phyloP scores from a whole-genome alignment of 1,140 invertebrate genomes.

The Dinothrombium tinctorium region DNA sequence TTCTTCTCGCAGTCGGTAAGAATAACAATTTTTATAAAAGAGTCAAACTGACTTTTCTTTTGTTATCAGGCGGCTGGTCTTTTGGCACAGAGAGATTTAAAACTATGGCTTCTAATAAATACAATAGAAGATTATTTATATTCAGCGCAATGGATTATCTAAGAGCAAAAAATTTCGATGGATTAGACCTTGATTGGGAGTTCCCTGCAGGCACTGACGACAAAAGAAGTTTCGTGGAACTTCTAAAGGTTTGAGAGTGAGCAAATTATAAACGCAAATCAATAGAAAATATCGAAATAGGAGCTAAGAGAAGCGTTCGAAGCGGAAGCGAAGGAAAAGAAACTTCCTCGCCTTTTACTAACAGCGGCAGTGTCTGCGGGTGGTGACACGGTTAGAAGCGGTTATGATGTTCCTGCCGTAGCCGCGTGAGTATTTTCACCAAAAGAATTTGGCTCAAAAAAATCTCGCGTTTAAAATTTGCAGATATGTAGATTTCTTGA shows the following conservation, averaged over 20 bases:
- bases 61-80: slow-evolving; percentile 4
- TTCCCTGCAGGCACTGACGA: slow-evolving; percentile 80
- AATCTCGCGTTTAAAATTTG: slow-evolving; percentile 9
- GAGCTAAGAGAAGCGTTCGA: slow-evolving; percentile 78
- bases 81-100: slow-evolving; percentile 6
- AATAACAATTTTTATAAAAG: slow-evolving; percentile 9
- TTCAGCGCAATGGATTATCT: slow-evolving; percentile 77
- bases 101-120: slow-evolving; percentile 60
- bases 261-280: neutral
- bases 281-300: slow-evolving; percentile 13
- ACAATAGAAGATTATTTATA: slow-evolving; percentile 72
- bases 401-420: slow-evolving; percentile 5
- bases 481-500: slow-evolving; percentile 79
- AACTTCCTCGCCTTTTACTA: slow-evolving; percentile 55
- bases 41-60: neutral
- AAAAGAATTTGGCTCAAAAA: neutral
- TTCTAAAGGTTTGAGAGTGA: slow-evolving; percentile 44
- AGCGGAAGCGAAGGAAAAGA: slow-evolving; percentile 63
- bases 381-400: slow-evolving; percentile 61
- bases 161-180: slow-evolving; percentile 45
- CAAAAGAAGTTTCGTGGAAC: slow-evolving; percentile 70
- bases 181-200: slow-evolving; percentile 49
- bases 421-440: slow-evolving; percentile 1
- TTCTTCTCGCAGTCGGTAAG: slow-evolving; percentile 64
- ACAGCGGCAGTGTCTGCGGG: slow-evolving; percentile 82